Evolutionary conservation across 2,113 vertebrate genomes (phyloP).

Genomic region (Corydoras maculifer): DNA sequence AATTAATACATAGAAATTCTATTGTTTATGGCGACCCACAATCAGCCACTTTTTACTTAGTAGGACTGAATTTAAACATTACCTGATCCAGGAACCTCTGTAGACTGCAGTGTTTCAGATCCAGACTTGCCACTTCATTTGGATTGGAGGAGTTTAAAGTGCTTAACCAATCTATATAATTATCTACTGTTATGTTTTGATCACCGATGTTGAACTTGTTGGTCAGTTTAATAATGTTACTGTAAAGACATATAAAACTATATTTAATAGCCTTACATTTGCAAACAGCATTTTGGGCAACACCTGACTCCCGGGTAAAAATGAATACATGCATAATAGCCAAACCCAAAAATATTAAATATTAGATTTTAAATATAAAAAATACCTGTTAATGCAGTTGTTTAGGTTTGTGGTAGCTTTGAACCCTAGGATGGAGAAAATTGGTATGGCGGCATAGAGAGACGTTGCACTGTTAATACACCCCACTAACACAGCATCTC

Average conservation of each 20-base stretch:
- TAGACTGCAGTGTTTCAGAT: slow-evolving; percentile 66
- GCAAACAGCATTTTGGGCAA: too few species aligned
- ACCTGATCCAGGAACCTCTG: slow-evolving; percentile 82
- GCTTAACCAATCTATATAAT: slow-evolving; percentile 59
- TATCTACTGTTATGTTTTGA: slow-evolving; percentile 67
- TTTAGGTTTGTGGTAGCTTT: slow-evolving; percentile 70
- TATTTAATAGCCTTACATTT: too few species aligned
- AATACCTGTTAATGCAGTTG: slow-evolving; percentile 38
- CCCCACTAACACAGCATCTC: slow-evolving; percentile 77
- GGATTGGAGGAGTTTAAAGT: slow-evolving; percentile 60
- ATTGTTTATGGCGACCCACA: too few species aligned
- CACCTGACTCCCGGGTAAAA: too few species aligned
- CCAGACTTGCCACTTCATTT: slow-evolving; percentile 50
- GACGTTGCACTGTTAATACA: slow-evolving; percentile 84
- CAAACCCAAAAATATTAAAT: not conserved
- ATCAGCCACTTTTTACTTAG: too few species aligned
- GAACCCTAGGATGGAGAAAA: slow-evolving; percentile 89
- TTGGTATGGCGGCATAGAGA: slow-evolving; percentile 77
- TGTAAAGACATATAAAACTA: slow-evolving; percentile 46
- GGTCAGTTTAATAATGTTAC: slow-evolving; percentile 76
- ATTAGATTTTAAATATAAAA: not conserved
- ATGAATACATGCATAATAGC: too few species aligned
- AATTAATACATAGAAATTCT: too few species aligned
- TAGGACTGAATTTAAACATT: slow-evolving; percentile 1
- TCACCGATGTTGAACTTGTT: slow-evolving; percentile 74